phyloP scores from a whole-genome alignment of 2,888 invertebrate genomes.

The Smittia sp. region DNA sequence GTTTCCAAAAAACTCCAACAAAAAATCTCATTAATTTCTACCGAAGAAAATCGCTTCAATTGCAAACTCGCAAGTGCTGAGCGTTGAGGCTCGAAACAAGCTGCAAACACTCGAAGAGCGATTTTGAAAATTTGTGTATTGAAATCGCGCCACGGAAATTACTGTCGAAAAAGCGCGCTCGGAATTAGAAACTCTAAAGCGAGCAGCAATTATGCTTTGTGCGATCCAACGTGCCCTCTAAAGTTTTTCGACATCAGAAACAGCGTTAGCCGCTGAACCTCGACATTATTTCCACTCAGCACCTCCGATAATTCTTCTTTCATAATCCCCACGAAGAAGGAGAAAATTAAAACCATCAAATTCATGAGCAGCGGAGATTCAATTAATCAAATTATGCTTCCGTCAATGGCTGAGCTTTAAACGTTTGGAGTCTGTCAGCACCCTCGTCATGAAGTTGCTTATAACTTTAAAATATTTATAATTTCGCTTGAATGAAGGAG shows the following conservation, averaged over 20 bases:
- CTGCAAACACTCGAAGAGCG: background rate
- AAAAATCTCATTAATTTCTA: conserved; percentile 20
- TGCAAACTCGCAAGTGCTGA: background rate
- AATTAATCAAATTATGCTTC: conserved; percentile 40
- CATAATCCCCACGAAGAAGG: background rate
- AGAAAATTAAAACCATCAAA: background rate
- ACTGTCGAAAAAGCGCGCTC: background rate
- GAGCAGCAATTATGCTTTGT: conserved; percentile 14
- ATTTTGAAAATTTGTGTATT: conserved; percentile 7
- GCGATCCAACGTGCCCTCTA: conserved; percentile 8
- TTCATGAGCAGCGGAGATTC: conserved; percentile 27
- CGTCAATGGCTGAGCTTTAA: conserved; percentile 3
- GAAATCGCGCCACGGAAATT: conserved; percentile 14
- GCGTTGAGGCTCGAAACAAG: background rate
- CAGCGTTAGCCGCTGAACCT: conserved; percentile 14
- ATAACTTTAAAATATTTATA: background rate
- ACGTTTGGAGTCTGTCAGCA: background rate
- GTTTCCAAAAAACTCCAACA: background rate
- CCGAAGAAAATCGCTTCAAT: conserved; percentile 1
- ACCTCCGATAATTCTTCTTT: conserved; percentile 28
- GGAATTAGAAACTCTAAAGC: conserved; percentile 17
- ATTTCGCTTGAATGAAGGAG: background rate
- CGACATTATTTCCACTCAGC: conserved; percentile 40
- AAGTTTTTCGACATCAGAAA: background rate
- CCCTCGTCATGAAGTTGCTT: conserved; percentile 33